phyloP scores from a whole-genome alignment of 2,797 vertebrate species.

The Aulostomus chinensis region DNA sequence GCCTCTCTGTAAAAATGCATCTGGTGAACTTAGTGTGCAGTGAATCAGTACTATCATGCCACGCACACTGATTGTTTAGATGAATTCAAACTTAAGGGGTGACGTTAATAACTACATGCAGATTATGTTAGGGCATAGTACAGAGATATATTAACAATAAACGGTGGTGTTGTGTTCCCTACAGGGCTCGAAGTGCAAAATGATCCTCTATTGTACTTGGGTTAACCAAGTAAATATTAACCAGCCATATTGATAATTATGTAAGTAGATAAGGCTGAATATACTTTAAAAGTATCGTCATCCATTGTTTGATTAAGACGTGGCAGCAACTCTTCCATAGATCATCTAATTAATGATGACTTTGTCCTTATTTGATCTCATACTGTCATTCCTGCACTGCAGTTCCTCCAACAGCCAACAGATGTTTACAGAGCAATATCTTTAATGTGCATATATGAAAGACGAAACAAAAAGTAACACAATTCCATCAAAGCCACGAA shows the following conservation, averaged over 20 bases:
- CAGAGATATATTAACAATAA: no score
- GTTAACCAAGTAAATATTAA: slow-evolving; percentile 37
- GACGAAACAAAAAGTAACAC: no score
- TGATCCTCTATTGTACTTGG: neutral
- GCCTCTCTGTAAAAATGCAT: no score
- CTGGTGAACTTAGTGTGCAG: neutral
- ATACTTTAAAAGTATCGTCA: neutral
- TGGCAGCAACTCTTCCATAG: slow-evolving; percentile 1
- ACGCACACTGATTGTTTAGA: no score
- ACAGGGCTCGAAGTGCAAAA: slow-evolving; percentile 31
- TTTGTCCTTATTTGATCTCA: no score
- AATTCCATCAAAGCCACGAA: no score
- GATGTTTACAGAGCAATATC: no score
- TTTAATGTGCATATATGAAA: no score
- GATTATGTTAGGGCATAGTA: neutral
- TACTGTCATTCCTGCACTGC: no score
- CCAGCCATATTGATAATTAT: slow-evolving; percentile 1
- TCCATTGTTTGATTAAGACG: neutral
- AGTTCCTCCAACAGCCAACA: no score
- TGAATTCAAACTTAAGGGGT: neutral
- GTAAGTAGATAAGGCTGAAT: slow-evolving; percentile 4
- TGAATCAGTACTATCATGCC: neutral
- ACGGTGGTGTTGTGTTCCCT: no score
- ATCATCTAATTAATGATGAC: no score
- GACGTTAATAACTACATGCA: neutral